Percentiles rank a stretch among this genome's conserved stretches.
phyloP scores from a whole-genome alignment of 2,113 vertebrate species.

The Crotalus viridis region DNA sequence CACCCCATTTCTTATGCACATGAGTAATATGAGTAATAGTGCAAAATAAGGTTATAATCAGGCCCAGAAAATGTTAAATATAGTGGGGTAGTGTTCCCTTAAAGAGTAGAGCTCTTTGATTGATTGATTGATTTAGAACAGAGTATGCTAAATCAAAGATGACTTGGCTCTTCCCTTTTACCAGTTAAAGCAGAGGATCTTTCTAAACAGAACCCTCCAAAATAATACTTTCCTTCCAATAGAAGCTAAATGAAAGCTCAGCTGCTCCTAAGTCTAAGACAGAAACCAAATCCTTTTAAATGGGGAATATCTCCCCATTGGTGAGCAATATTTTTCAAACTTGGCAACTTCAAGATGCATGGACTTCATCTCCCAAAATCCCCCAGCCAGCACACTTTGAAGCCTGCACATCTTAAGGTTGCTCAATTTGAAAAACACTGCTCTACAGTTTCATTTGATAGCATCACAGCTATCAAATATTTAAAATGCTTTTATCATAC shows the following conservation, averaged over 20 bases:
- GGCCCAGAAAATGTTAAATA: neutral
- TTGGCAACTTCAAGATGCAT: neutral
- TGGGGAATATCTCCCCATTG: neutral
- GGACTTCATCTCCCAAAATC: neutral
- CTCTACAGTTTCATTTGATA: neutral
- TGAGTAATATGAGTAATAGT: neutral
- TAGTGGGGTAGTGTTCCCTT: neutral
- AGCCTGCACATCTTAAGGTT: neutral
- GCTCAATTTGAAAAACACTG: neutral
- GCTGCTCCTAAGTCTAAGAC: neutral
- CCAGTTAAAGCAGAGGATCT: neutral
- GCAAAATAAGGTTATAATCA: neutral
- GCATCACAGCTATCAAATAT: neutral
- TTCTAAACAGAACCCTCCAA: neutral
- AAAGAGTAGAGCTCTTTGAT: no score
- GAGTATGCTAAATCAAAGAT: neutral
- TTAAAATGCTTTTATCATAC: slow-evolving; percentile 55
- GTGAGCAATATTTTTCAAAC: neutral
- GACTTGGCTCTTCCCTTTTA: neutral
- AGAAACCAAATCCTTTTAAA: neutral
- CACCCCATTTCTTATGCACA: neutral
- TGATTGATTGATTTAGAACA: neutral
- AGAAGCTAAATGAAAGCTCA: neutral
- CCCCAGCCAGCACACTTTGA: neutral
- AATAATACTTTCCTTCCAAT: neutral